Conservation (phyloP, 2,888 invertebrate species). For the Sylvicola cinctus region DNA sequence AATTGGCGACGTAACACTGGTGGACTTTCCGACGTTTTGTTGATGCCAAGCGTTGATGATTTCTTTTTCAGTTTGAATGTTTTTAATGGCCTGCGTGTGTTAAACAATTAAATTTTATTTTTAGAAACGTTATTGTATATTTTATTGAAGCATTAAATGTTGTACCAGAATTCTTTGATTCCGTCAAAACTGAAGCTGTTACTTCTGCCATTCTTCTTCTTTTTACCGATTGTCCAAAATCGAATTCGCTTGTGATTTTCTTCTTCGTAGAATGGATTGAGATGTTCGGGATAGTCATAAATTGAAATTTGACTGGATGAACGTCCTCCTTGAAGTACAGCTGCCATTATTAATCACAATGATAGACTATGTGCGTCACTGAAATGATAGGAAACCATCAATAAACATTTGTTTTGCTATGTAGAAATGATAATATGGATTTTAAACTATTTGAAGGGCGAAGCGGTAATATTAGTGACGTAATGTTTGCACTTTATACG, state of each 20-base stretch:
- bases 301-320: slow-evolving; percentile 29
- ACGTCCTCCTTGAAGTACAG: slow-evolving; percentile 10
- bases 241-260: slow-evolving; percentile 38
- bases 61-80: slow-evolving; percentile 22
- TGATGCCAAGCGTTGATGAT: slow-evolving; percentile 24
- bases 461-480: too few species aligned
- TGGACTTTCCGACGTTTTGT: slow-evolving; percentile 25
- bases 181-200: slow-evolving; percentile 41
- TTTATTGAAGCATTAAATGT: slow-evolving; percentile 13
- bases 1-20: slow-evolving; percentile 15
- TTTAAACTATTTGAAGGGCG: too few species aligned
- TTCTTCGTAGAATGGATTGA: slow-evolving; percentile 54
- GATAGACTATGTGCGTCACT: too few species aligned
- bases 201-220: slow-evolving; percentile 11
- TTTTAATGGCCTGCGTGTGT: slow-evolving; percentile 17
- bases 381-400: too few species aligned
- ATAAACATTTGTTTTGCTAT: too few species aligned
- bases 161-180: slow-evolving; percentile 38
- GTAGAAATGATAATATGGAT: too few species aligned
- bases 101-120: background rate
- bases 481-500: too few species aligned
- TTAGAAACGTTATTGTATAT: background rate
- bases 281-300: slow-evolving; percentile 53
- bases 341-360: too few species aligned
- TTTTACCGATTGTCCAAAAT: slow-evolving; percentile 32